Evolutionary conservation across 1,140 invertebrate genomes (phyloP), one percentile per base, ranked within the genome.

Genomic region (Cepaea nemoralis): DNA sequence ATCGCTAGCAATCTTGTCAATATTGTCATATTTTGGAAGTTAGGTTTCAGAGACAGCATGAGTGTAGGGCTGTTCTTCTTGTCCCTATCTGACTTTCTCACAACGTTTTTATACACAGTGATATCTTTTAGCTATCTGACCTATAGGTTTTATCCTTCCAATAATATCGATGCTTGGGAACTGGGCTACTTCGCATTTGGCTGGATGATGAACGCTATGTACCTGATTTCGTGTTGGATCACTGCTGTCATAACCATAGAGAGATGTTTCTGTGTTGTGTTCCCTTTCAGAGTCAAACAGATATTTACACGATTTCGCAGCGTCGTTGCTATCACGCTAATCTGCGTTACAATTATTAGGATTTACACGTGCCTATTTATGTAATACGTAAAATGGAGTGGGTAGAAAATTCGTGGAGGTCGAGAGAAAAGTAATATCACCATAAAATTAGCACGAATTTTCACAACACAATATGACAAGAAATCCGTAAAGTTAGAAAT

Each of bases 201-300:
- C 5, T 70, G 69, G 35, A 12, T 6, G 24, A 31, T 40, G 35
- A 40, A 70, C 27, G 19, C 27, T 39, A 22, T 70, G 24, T 70
- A 70, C 40, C 10, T 70, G 69, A n/a, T 12, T 6, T 70, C 69
- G 1, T 70, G 69, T 42, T 70, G 69, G 69, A 70, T 70, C 35
- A 70, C 69, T 42, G 69, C 69, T 19, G 5, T 39, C 35, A 70
- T 70, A 39, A 5, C 69, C 5, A n/a, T 70, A 8, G 69, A 70
- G 40, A 70, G 69, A 70, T 70, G 69, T 42, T 70, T 40, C 40
- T 70, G 69, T 70, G 69, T 70, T 14, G 69, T 70, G 3, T 70
- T 19, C 27, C 69, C 69, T 0, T 70, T 70, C 37, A 39, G n/a
- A 19, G 69, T 70, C 22, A 70, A 70, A n/a, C 35, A 70, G 37